These are phyloP conservation scores for Mormoops blainvillei DNA, from an alignment of 2,113 vertebrate species.

Conservation along the genomic window DNA sequence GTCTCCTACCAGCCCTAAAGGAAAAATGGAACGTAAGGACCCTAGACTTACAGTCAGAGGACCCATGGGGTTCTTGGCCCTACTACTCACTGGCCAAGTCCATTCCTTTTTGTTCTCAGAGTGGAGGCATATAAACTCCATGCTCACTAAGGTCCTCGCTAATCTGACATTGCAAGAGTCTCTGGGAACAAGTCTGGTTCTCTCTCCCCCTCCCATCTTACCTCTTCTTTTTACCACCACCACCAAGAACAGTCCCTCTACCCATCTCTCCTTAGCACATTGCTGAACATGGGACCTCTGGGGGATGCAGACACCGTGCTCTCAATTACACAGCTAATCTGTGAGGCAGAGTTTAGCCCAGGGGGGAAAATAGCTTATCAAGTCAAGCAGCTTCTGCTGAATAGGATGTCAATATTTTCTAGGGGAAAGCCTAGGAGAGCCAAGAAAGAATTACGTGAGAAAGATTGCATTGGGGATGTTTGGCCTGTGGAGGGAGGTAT, in stretches of 20 bases:
- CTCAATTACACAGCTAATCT: conserved; percentile 24
- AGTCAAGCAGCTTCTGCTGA: conserved; percentile 28
- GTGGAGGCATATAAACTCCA: background rate
- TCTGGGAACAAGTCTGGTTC: background rate
- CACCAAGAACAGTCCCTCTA: background rate
- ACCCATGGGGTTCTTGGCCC: background rate
- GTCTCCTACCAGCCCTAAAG: background rate
- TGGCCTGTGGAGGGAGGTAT: background rate
- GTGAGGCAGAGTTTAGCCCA: background rate
- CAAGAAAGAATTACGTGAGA: background rate
- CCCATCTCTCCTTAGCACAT: background rate
- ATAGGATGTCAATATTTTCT: conserved; percentile 14
- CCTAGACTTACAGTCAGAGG: background rate
- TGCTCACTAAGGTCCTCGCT: background rate
- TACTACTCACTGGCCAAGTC: background rate
- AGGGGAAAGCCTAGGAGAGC: background rate
- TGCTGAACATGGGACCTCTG: background rate
- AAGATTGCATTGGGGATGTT: background rate
- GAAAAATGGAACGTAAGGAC: background rate
- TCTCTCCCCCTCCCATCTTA: background rate
- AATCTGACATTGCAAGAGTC: background rate
- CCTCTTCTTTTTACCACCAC: background rate
- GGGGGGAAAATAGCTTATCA: background rate
- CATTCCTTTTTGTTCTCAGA: background rate
- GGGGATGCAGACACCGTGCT: background rate